Evolutionary conservation across 92 coral and sea anemone genomes (phyloP).

Genomic region (Actinernus sp.): DNA sequence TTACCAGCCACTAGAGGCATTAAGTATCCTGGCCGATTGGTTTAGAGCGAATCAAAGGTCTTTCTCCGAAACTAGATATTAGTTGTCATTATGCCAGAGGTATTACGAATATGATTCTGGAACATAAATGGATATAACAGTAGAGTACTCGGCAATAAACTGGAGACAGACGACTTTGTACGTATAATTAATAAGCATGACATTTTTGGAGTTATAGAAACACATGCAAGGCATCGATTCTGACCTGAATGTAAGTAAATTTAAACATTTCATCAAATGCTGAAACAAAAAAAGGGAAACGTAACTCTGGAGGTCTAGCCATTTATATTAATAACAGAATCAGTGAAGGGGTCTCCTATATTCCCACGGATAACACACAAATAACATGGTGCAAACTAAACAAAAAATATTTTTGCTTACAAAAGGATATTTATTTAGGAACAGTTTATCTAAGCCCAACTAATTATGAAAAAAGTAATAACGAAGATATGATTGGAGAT

Average conservation of each 20-base stretch:
- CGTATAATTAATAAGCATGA: too few species aligned
- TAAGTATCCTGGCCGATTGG: too few species aligned
- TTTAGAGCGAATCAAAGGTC: too few species aligned
- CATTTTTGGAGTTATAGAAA: background rate
- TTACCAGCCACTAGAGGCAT: too few species aligned
- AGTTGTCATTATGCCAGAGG: too few species aligned
- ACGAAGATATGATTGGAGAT: background rate
- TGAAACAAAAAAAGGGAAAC: background rate
- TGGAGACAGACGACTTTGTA: too few species aligned
- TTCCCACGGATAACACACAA: background rate
- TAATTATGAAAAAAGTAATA: slow-evolving; percentile 7
- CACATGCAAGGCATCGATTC: background rate
- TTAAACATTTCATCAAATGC: background rate
- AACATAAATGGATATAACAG: too few species aligned
- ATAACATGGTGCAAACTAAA: slow-evolving; percentile 13
- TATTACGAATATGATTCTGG: too few species aligned
- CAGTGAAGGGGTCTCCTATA: background rate
- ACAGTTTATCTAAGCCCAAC: slow-evolving; percentile 14
- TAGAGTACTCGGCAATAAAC: too few species aligned
- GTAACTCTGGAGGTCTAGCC: background rate
- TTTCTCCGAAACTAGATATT: too few species aligned
- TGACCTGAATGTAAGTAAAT: background rate
- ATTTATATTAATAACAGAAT: background rate
- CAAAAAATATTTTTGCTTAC: background rate
- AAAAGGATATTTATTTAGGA: slow-evolving; percentile 3